Evolutionary conservation across 2,113 vertebrate species (phyloP).

Genomic region (Hemichromis elongatus): DNA sequence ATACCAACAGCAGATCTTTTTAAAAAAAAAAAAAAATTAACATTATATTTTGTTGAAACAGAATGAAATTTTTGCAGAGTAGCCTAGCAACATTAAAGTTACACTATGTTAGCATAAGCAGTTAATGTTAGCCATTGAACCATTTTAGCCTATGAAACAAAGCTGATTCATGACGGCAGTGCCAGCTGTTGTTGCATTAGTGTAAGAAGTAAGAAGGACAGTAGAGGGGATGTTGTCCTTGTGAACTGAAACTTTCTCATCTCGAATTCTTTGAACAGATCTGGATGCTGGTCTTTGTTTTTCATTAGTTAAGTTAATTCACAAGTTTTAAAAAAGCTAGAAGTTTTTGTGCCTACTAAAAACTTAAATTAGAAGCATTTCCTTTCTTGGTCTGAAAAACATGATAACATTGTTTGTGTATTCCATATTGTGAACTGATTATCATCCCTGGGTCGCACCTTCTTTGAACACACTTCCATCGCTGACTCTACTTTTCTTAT

Average conservation of each 20-base stretch:
- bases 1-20: background rate
- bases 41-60: background rate
- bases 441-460: background rate
- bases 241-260: background rate
- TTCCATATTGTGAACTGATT: background rate
- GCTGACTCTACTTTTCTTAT: background rate
- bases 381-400: background rate
- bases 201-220: no score
- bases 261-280: background rate
- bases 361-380: background rate
- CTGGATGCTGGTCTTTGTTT: background rate
- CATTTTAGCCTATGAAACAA: no score
- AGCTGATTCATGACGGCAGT: no score
- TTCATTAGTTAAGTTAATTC: no score
- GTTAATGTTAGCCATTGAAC: no score
- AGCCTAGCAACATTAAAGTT: background rate
- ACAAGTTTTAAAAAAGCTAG: no score
- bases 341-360: no score
- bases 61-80: background rate
- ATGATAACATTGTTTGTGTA: background rate
- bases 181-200: no score
- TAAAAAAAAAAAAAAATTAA: no score
- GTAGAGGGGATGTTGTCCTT: background rate
- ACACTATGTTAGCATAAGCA: no score
- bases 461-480: background rate